A percentile compares a stretch with the other conserved stretches of the same genome.
Conservation (phyloP, 2,888 invertebrate species). For the Syrphus vitripennis region DNA sequence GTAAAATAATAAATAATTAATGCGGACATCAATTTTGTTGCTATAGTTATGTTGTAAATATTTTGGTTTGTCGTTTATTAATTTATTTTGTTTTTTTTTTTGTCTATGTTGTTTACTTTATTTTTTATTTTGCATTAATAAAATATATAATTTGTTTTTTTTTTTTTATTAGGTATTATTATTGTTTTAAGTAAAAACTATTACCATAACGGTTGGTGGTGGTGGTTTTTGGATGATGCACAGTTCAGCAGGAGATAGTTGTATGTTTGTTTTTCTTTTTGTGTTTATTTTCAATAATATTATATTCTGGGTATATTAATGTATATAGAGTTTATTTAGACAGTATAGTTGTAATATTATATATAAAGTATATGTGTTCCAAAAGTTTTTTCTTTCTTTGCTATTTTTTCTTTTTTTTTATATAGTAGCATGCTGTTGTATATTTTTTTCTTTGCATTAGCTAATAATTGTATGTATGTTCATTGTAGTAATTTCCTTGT, state of each 20-base stretch:
- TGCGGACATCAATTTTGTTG: slow-evolving; percentile 64
- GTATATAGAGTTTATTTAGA: slow-evolving; percentile 49
- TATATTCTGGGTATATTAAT: slow-evolving; percentile 38
- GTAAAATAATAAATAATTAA: background rate
- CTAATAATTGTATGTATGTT: slow-evolving; percentile 50
- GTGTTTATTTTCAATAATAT: slow-evolving; percentile 5
- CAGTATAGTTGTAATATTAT: slow-evolving; percentile 49
- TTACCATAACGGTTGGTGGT: slow-evolving; percentile 57
- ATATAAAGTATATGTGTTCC: slow-evolving; percentile 62
- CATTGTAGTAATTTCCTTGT: slow-evolving; percentile 55
- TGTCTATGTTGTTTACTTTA: background rate
- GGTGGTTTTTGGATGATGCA: slow-evolving; percentile 62
- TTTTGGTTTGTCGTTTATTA: slow-evolving; percentile 23
- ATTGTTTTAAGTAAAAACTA: slow-evolving; percentile 53
- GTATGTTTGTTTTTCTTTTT: slow-evolving; percentile 34
- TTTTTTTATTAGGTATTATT: slow-evolving; percentile 14
- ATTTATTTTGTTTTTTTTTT: slow-evolving; percentile 27
- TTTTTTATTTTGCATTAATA: slow-evolving; percentile 51
- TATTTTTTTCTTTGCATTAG: slow-evolving; percentile 44
- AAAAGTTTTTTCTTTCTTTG: slow-evolving; percentile 49
- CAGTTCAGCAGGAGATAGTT: slow-evolving; percentile 68
- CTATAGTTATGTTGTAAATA: slow-evolving; percentile 52
- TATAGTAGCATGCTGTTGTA: slow-evolving; percentile 45
- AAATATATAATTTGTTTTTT: slow-evolving; percentile 49
- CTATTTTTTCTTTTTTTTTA: slow-evolving; percentile 1